These are phyloP conservation scores for Garra rufa DNA, from an alignment of 2,113 vertebrate species.

Conservation along the genomic window DNA sequence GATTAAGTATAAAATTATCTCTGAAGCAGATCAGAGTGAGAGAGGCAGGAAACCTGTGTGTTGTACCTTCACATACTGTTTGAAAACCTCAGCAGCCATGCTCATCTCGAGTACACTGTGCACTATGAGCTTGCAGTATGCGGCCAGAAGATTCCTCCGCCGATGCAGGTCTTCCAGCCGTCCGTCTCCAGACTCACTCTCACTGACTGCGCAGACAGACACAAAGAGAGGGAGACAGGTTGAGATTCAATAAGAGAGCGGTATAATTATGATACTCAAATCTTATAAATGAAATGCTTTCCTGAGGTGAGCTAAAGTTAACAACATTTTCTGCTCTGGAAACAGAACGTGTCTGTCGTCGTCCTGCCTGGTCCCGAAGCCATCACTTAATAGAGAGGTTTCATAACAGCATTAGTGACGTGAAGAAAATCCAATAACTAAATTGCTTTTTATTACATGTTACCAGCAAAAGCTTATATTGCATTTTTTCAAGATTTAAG, in stretches of 20 bases:
- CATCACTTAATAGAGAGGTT: conserved; percentile 72
- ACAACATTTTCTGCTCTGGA: conserved; percentile 74
- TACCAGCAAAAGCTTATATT: conserved; percentile 72
- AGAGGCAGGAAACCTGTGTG: not conserved
- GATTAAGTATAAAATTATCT: not conserved
- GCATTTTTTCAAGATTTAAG: conserved; percentile 70
- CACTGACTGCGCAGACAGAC: conserved; percentile 60
- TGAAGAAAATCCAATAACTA: conserved; percentile 74
- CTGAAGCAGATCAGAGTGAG: not conserved
- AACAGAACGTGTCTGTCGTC: conserved; percentile 64
- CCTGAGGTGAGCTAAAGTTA: conserved; percentile 71
- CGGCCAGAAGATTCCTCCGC: conserved; percentile 82
- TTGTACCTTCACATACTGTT: conserved; percentile 87
- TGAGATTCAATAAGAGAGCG: conserved; percentile 30
- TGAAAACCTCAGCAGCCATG: conserved; percentile 84
- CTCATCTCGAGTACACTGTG: conserved; percentile 86
- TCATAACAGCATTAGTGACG: conserved; percentile 67
- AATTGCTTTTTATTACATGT: conserved; percentile 76
- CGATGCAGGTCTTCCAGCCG: conserved; percentile 79
- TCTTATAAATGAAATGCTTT: conserved; percentile 69
- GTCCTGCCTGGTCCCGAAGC: conserved; percentile 68
- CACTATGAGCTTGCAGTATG: conserved; percentile 87
- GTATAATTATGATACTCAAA: conserved; percentile 40
- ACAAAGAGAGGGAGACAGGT: conserved; percentile 51
- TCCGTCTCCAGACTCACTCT: conserved; percentile 65